A percentile compares a stretch with the other conserved stretches of the same genome.
Evolutionary conservation across 2,113 vertebrate species (phyloP).

Genomic region (Chascanopsetta lugubris): DNA sequence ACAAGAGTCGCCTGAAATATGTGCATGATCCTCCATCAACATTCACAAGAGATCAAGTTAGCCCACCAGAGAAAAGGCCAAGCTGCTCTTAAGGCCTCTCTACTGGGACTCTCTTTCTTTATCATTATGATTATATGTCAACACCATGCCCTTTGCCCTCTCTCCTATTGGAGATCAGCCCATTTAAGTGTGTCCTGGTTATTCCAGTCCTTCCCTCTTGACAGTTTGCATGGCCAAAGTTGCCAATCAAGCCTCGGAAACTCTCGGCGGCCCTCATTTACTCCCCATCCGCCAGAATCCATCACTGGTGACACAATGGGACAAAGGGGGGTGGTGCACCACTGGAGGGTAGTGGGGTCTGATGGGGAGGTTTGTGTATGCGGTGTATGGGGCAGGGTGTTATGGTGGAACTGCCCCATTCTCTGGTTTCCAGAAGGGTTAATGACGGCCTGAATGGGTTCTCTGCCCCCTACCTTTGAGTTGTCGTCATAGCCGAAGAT

Average conservation of each 20-base stretch:
- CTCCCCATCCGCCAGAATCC: slow-evolving; percentile 72
- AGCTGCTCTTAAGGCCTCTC: slow-evolving; percentile 46
- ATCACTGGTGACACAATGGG: slow-evolving; percentile 73
- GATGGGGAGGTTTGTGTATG: slow-evolving; percentile 48
- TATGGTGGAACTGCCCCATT: slow-evolving; percentile 75
- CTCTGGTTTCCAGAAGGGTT: slow-evolving; percentile 71
- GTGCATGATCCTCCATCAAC: slow-evolving; percentile 67
- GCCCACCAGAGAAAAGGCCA: slow-evolving; percentile 62
- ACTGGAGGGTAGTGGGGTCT: slow-evolving; percentile 58
- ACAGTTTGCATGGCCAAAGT: slow-evolving; percentile 73
- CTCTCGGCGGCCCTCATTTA: slow-evolving; percentile 63
- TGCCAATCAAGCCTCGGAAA: slow-evolving; percentile 74
- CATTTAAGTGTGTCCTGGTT: slow-evolving; percentile 59
- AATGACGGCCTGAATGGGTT: slow-evolving; percentile 75
- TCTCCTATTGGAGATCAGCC: slow-evolving; percentile 48
- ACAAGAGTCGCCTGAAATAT: slow-evolving; percentile 57
- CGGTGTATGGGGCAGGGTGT: slow-evolving; percentile 67
- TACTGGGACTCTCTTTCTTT: slow-evolving; percentile 68
- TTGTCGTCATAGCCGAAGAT: slow-evolving; percentile 68
- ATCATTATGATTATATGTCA: slow-evolving; percentile 70
- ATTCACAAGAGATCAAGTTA: slow-evolving; percentile 73
- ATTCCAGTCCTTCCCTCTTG: slow-evolving; percentile 65
- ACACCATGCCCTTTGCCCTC: slow-evolving; percentile 51
- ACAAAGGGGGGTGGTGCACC: slow-evolving; percentile 73
- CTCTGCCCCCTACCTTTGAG: slow-evolving; percentile 69